Evolutionary conservation across 2,888 invertebrate genomes (phyloP), one percentile per base, ranked within the genome.

Genomic region (Amiota minor): DNA sequence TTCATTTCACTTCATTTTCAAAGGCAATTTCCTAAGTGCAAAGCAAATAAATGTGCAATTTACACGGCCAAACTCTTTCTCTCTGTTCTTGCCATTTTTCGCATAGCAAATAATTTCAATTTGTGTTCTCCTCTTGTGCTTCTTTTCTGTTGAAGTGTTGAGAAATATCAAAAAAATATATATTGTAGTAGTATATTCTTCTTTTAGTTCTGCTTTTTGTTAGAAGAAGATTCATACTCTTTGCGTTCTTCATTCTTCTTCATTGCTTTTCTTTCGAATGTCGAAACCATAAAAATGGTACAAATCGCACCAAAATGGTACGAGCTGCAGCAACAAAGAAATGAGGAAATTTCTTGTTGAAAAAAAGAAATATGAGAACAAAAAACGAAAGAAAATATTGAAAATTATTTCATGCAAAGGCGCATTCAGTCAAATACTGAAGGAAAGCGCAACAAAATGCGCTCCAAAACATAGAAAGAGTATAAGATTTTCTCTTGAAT

Each of bases 401-500:
- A n/a, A 76, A 74, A 76, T 76, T 64, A 71, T 65, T 74, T 72
- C 76, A 72, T 76, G 76, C 68, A 73, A 74, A 73, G 70, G 20
- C 61, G 73, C 74, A 70, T 69, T 74, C 67, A 76, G 71, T 74
- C 74, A 74, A 62, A 53, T 62, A 65, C 46, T 55, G 46, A 50
- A 62, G 46, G 56, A 53, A 59, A 62, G 53, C 20, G 70, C 69
- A 62, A 16, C 16, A 61, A 20, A 49, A 16, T 16, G 56, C 53
- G 62, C 71, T 55, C n/a, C 50, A 64, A 35, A 35, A 35, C 2
- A 35, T 35, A 2, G 6, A 35, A 35, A 35, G 35, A 35, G 0
- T 35, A 8, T 35, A 35, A 35, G 6, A 35, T 23, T 23, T 23
- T 3, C 1, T 23, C 23, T 23, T 35, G 35, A 35, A 6, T 35